Evolutionary conservation across 2,888 invertebrate genomes (phyloP), one percentile per base, ranked within the genome.

Genomic region (Polyommatus icarus): DNA sequence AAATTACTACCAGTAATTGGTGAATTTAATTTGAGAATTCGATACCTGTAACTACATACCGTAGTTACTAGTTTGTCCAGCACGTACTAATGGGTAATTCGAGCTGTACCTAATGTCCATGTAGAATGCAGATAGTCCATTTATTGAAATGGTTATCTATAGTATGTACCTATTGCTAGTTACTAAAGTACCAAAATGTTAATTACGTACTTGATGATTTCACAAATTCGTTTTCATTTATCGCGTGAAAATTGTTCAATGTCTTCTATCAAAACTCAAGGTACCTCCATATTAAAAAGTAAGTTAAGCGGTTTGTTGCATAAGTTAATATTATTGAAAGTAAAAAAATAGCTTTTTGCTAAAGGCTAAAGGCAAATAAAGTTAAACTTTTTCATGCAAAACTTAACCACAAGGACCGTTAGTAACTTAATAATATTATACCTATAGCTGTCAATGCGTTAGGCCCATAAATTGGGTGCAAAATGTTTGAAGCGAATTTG

Each of bases 401-500:
- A n/a, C 15, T 18, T 54, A 54, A 54, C 18, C 54, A 15, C 54
- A 54, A n/a, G 54, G n/a, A 54, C 18, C 18, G 54, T 6, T 54
- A 54, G 18, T 54, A 54, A 54, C 18, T 1, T 24, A 24, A 24
- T 24, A 24, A 24, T 24, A 1, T 24, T 24, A 24, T 24, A 24
- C 1, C 24, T 24, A 24, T 24, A 24, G 24, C 15, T 54, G 5
- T 67, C 29, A 67, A 18, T 67, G 67, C 67, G 67, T 67, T 67
- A 67, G 32, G 29, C 67, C 32, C 67, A 67, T 67, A 67, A 67
- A 67, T 67, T 67, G 2, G 29, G 15, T 15, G 12, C 61, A 59
- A 76, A 76, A 61, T 76, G 20, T 61, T 61, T 67, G n/a, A 61
- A 76, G 20, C 61, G 77, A 75, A 76, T 77, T 79, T 82, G 83